Evolutionary conservation across 2,113 vertebrate species (phyloP), one percentile per base, ranked within the genome.

Genomic region (Bombycilla garrulus): DNA sequence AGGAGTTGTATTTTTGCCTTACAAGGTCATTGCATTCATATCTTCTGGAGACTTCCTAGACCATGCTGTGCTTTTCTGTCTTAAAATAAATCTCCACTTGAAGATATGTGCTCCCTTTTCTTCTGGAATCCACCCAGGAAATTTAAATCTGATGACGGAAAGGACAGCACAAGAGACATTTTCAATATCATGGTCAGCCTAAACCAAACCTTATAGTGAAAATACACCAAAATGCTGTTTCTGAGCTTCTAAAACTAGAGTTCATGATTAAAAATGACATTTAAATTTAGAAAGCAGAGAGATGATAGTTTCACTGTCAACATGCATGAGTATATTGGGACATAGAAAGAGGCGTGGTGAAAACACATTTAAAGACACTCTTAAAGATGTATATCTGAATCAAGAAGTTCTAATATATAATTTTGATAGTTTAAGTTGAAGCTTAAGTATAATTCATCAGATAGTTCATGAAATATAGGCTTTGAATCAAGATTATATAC

Each of bases 71-170:
- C 0, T 53, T 54, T 42, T 80, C 64, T 66, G 24, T 60, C 16
- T 54, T 88, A 38, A 74, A 78, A 45, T 42, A 23, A 82, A 80
- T 51, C 6, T 70, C 12, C 9, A 2, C 25, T 33, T 81, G 12
- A 18, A 33, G 8, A 11, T 57, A 19, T 1, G 1, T 8, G 4
- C 2, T 35, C 2, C 11, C 9, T 15, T 38, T 36, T 64, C 26
- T 51, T 50, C 44, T 51, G 33, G 33, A 9, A 42, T 5, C 9
- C 23, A 50, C 17, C 12, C 23, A 71, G 29, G 26, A 82, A 54
- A 58, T 5, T 15, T 10, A 38, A 33, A 11, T 53, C 23, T 45
- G 14, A 51, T 54, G 6, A 21, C 45, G 53, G 17, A 50, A 69
- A 74, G 51, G 21, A 42, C 4, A 67, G 65, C 50, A 53, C 8